Evolutionary conservation across 2,888 invertebrate genomes (phyloP).

Genomic region (Oxystoma pomonae): DNA sequence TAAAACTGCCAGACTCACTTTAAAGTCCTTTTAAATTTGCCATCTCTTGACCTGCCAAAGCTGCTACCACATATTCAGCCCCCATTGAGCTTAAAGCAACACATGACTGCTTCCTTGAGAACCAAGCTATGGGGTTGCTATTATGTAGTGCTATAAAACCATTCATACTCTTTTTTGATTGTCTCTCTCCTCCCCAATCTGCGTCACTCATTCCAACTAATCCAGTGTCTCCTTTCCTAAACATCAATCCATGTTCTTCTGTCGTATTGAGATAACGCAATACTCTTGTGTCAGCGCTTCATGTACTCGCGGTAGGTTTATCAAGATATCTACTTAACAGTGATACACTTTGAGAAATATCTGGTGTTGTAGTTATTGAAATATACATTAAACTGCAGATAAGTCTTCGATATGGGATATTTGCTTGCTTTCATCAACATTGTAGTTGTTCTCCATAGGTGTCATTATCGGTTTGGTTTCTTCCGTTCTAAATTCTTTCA

Average conservation of each 20-base stretch:
- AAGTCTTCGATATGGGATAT: too few species aligned
- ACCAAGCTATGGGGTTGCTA: conserved; percentile 25
- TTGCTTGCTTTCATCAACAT: too few species aligned
- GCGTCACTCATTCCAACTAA: conserved; percentile 18
- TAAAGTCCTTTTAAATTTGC: too few species aligned
- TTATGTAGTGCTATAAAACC: conserved; percentile 24
- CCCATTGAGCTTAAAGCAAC: conserved; percentile 25
- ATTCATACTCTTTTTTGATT: conserved; percentile 22
- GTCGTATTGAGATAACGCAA: conserved; percentile 12
- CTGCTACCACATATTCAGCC: conserved; percentile 22
- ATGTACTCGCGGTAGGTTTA: too few species aligned
- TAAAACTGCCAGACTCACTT: conserved; percentile 7
- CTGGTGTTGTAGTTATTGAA: too few species aligned
- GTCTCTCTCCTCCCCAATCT: conserved; percentile 22
- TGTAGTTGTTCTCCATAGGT: too few species aligned
- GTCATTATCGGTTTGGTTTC: too few species aligned
- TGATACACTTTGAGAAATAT: too few species aligned
- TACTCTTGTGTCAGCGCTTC: conserved; percentile 18
- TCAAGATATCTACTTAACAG: too few species aligned
- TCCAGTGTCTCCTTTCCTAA: conserved; percentile 6
- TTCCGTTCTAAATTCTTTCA: too few species aligned
- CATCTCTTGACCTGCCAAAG: conserved; percentile 11
- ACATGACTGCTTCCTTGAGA: conserved; percentile 26
- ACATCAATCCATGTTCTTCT: conserved; percentile 7
- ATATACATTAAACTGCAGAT: too few species aligned